phyloP scores from a whole-genome alignment of 92 coral and sea anemone genomes.

The Anthopleura xanthogrammica region DNA sequence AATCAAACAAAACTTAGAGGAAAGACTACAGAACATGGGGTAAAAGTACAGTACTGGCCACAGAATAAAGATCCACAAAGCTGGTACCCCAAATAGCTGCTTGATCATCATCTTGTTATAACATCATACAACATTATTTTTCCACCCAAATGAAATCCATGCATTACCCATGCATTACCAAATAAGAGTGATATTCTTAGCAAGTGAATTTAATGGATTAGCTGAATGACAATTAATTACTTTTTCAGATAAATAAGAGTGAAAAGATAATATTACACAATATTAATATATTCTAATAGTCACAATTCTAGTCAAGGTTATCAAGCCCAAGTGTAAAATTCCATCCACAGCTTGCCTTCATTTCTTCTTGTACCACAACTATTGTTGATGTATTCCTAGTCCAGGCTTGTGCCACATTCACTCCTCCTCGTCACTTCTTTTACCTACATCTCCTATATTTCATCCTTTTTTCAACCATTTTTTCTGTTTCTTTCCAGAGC shows the following conservation, averaged over 20 bases:
- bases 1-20: too few species aligned
- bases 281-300: neutral
- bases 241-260: conserved; percentile 3
- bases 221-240: neutral
- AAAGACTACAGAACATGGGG: too few species aligned
- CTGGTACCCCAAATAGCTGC: too few species aligned
- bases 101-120: neutral
- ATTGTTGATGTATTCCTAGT: neutral
- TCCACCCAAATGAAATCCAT: neutral
- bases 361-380: neutral
- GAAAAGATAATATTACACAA: neutral
- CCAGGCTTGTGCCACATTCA: neutral
- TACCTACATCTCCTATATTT: neutral
- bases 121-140: neutral
- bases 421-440: neutral
- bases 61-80: too few species aligned
- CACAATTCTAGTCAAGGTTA: neutral
- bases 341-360: neutral
- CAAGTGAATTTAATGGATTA: neutral
- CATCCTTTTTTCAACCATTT: neutral
- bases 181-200: neutral
- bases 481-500: neutral
- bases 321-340: neutral
- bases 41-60: too few species aligned
- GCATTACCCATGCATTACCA: neutral